Base-by-base conservation (phyloP, 2,797 vertebrate genomes). In the Myotis daubentonii region DNA sequence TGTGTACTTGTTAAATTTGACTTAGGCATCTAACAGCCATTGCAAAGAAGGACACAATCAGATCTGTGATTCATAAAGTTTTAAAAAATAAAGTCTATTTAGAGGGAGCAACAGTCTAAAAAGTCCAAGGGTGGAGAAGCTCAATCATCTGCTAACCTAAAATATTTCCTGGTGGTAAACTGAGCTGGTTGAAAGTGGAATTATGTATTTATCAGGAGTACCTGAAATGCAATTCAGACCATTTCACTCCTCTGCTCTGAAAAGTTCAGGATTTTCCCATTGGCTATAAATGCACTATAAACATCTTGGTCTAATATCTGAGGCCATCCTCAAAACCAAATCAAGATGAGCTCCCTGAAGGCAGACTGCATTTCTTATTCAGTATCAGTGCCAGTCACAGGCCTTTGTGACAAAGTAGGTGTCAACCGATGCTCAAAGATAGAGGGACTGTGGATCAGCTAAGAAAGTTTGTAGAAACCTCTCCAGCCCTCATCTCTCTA, bases 41-140 rank as follows among this genome's bases (percentile, higher is more conserved):
- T 71, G 33, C 12, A 75, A 89, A 89, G 60, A 82, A 70, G 15
- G 79, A 94, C 84, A 90, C 30, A 75, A 87, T 83, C 70, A 87
- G 30, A 72, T 76, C 30, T 10, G 20, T 60, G 72, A 87, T 82
- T 82, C 25, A 51, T 72, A 78, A 53, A 57, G 22, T 81, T 78
- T 49, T 1, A 3, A 55, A 49, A 41, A 57, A 36, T 30, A 84
- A 87, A n/a, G 53, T 68, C 47, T 94, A 15, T 78, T 78, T 68
- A 71, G 60, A 80, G 13, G 19, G 17, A 38, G 6, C 5, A 33
- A 15, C 47, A 83, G 47, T 83, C 38, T 33, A 91, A 57, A 70
- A 94, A 66, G 23, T 3, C 62, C 55, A 30, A 86, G 55, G 5
- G 15, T 49, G 41, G 36, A 80, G 10, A 30, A 74, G 12, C 82